A percentile compares a stretch with the other conserved stretches of the same genome.
Conservation (phyloP, 2,113 vertebrate species). For the Guaruba guarouba region DNA sequence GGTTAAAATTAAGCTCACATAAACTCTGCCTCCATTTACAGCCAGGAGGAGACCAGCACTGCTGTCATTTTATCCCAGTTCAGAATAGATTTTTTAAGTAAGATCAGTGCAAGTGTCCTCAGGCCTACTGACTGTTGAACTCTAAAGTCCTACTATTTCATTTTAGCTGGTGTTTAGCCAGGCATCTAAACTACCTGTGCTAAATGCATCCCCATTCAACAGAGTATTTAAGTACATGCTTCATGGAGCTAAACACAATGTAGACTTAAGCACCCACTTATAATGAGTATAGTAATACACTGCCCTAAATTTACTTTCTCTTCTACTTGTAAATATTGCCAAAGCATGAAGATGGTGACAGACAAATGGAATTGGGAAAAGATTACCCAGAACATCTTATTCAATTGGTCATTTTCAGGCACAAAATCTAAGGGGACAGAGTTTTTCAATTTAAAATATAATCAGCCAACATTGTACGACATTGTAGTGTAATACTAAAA, state of each 20-base stretch:
- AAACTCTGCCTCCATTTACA: slow-evolving; percentile 34
- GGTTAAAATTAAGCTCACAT: slow-evolving; percentile 39
- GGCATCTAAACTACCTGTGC: neutral
- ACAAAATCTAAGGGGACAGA: neutral
- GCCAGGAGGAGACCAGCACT: neutral
- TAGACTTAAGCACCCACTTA: neutral
- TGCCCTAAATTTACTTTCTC: neutral
- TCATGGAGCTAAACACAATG: neutral
- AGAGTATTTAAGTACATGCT: neutral
- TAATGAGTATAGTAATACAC: neutral
- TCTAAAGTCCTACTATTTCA: neutral
- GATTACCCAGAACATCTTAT: neutral
- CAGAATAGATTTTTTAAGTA: neutral
- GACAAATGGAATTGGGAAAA: neutral
- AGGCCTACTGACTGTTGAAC: neutral
- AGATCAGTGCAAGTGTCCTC: neutral
- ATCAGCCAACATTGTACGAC: neutral
- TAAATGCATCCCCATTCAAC: neutral
- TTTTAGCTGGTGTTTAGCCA: neutral
- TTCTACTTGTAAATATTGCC: neutral
- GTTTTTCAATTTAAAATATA: neutral
- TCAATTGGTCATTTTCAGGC: neutral
- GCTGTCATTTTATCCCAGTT: neutral
- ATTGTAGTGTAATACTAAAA: neutral
- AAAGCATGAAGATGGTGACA: neutral